Evolutionary conservation across 2,888 invertebrate species (phyloP).

Genomic region (Archips xylosteana): DNA sequence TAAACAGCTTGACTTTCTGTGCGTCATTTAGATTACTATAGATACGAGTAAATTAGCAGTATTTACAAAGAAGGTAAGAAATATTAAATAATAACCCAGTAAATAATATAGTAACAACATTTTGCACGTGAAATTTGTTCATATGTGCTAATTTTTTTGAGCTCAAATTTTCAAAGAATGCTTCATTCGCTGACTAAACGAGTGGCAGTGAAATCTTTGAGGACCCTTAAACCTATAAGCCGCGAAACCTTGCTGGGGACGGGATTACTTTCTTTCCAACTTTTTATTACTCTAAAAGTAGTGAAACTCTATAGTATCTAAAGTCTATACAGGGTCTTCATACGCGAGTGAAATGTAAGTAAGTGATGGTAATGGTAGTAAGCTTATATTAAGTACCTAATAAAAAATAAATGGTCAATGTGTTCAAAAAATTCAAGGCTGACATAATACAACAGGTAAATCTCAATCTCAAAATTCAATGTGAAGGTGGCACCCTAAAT

Average conservation of each 20-base stretch:
- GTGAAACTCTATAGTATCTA: not conserved
- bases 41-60: no score
- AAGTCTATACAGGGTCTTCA: conserved; percentile 1
- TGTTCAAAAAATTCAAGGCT: not conserved
- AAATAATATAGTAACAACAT: no score
- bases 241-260: conserved; percentile 59
- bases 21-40: no score
- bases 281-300: conserved; percentile 28
- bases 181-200: not conserved
- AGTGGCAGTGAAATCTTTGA: conserved; percentile 45
- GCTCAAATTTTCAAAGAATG: not conserved
- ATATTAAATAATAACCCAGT: no score
- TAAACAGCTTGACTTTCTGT: no score
- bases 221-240: conserved; percentile 46
- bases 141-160: not conserved
- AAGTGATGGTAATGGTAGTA: not conserved
- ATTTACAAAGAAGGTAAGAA: no score
- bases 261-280: conserved; percentile 63
- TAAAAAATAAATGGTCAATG: not conserved
- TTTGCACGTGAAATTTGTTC: no score
- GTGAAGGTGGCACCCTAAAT: conserved; percentile 22
- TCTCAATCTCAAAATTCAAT: conserved; percentile 10
- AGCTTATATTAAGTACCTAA: no score
- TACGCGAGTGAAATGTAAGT: not conserved
- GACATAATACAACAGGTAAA: not conserved